Evolutionary conservation across 2,797 vertebrate genomes (phyloP).

Genomic region (Acanthurus tractus): DNA sequence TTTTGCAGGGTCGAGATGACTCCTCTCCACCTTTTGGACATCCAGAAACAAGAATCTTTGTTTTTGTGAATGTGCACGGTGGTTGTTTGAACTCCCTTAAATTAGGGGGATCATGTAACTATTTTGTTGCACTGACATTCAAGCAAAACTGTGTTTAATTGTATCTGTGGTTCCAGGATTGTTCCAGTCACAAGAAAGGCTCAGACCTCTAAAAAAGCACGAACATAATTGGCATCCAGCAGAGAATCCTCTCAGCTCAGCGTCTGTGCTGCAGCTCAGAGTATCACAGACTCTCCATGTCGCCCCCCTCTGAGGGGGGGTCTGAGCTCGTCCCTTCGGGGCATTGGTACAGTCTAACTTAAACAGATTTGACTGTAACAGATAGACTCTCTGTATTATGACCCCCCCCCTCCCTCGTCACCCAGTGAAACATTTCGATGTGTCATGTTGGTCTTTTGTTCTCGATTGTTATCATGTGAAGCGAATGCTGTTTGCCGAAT

Average conservation of each 20-base stretch:
- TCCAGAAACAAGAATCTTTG: slow-evolving; percentile 44
- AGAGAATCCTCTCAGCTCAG: slow-evolving; percentile 41
- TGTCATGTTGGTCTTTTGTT: slow-evolving; percentile 32
- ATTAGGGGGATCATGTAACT: slow-evolving; percentile 35
- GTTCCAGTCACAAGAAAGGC: slow-evolving; percentile 49
- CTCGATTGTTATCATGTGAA: slow-evolving; percentile 1
- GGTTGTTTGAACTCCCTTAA: slow-evolving; percentile 43
- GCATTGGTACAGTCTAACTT: slow-evolving; percentile 35
- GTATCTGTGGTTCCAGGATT: slow-evolving; percentile 34
- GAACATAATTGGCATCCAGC: slow-evolving; percentile 60
- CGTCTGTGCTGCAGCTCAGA: slow-evolving; percentile 38
- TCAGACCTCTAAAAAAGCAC: slow-evolving; percentile 50
- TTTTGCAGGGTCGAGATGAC: slow-evolving; percentile 48
- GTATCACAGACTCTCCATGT: slow-evolving; percentile 22
- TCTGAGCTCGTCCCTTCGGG: slow-evolving; percentile 36
- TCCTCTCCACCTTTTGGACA: slow-evolving; percentile 39
- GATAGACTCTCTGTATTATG: slow-evolving; percentile 16
- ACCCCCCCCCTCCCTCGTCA: background rate
- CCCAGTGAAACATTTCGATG: slow-evolving; percentile 27
- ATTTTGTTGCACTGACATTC: slow-evolving; percentile 47
- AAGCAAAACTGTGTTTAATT: slow-evolving; percentile 41
- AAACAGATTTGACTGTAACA: slow-evolving; percentile 44
- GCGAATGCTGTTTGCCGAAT: slow-evolving; percentile 15
- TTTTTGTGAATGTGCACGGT: slow-evolving; percentile 51
- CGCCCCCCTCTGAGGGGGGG: slow-evolving; percentile 25